phyloP scores from a whole-genome alignment of 2,797 vertebrate genomes.

The Graptemys geographica region DNA sequence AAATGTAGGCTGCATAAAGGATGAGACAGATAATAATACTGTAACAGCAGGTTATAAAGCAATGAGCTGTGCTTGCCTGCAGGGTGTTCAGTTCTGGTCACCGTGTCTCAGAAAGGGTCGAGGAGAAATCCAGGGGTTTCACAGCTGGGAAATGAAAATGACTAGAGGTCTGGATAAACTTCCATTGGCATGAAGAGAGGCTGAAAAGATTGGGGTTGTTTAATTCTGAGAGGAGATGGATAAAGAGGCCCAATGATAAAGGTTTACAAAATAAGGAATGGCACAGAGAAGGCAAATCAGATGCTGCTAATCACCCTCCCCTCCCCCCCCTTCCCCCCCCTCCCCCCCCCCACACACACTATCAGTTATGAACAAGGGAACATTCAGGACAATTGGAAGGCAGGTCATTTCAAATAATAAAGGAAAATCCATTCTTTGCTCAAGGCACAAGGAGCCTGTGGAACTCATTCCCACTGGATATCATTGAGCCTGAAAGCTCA shows the following conservation, averaged over 20 bases:
- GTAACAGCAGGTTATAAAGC: background rate
- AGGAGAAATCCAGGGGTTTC: background rate
- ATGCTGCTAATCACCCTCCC: too few species aligned
- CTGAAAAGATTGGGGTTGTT: background rate
- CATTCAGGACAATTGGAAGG: background rate
- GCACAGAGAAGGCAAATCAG: background rate
- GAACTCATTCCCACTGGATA: background rate
- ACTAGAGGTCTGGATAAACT: background rate
- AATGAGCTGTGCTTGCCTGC: fast-evolving
- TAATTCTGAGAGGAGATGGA: background rate
- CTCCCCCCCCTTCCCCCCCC: too few species aligned
- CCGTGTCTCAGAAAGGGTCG: background rate
- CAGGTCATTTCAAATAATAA: background rate
- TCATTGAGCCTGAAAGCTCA: background rate
- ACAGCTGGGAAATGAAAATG: background rate
- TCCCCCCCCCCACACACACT: too few species aligned
- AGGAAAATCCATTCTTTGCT: background rate
- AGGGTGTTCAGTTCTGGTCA: background rate
- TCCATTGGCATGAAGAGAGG: background rate
- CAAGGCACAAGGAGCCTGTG: background rate
- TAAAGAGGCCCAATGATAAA: background rate
- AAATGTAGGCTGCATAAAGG: background rate
- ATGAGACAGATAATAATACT: background rate
- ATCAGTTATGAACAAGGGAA: background rate
- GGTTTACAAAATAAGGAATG: background rate